Evolutionary conservation across 2,888 invertebrate species (phyloP), one percentile per base, ranked within the genome.

Genomic region (Ichneumoninae sp.): DNA sequence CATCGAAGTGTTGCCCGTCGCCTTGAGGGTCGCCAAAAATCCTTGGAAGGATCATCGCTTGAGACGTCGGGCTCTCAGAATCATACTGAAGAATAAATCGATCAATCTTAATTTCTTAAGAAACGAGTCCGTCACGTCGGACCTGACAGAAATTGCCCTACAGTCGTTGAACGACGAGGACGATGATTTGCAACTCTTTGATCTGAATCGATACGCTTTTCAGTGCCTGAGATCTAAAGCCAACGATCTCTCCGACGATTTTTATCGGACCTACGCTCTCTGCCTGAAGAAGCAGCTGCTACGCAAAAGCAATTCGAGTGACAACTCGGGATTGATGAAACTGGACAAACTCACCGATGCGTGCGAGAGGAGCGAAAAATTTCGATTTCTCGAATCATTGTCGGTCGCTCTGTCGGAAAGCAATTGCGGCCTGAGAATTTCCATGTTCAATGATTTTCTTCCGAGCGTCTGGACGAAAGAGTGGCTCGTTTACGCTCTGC

Each of bases 361-460:
- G 3, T 50, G 52, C 30, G 10, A 70, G 13, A 70, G 52, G 52
- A 52, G 16, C 7, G 70, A 70, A 30, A 70, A 70, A 52, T 70
- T 70, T 36, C 26, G 30, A 13, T 0, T 33, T 16, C 52, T 70
- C 26, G 30, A 52, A 30, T 26, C 52, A 10, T 8, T 70, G 52
- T 70, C 70, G 19, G 33, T 70, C 8, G 50, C 52, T 30, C 70
- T 70, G n/a, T 13, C n/a, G 52, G 52, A 70, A 33, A 70, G 26
- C 26, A 52, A 52, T 19, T 33, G 50, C 10, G 30, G 50, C n/a
- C n/a, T 70, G 3, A 30, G n/a, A 30, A 33, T 52, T 13, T 52
- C 30, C n/a, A 33, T 70, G 13, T 70, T 70, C 19, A 22, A 70
- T n/a, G 30, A 70, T 33, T 70, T 70, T 19, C 1, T n/a, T 33